Evolutionary conservation across 2,797 vertebrate species (phyloP), one percentile per base, ranked within the genome.

Genomic region (Rhodeus uyekii): DNA sequence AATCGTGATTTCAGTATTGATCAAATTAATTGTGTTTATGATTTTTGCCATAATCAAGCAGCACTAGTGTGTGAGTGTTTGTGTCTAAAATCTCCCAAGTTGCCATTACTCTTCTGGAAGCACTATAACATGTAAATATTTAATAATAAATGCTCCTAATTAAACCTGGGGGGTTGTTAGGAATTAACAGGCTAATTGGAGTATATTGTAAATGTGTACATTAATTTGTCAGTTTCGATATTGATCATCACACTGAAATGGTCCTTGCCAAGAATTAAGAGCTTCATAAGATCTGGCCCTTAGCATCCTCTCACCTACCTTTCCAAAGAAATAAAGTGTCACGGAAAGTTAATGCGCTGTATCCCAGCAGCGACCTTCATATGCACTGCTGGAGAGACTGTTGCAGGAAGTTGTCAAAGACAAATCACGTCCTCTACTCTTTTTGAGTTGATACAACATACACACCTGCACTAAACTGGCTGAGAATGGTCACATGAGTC

Each of bases 261-360:
- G 9, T 29, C 9, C 24, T 29, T 53, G 10, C 12, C 46, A 58
- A 44, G 5, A 29, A 32, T 22, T 12, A 67, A 78, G 5, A 27
- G 34, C 8, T 38, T 29, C 9, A 67, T 8, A 48, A 77, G 27
- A 48, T 34, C 27, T 63, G 18, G 39, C 19, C 22, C 27, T 46
- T 10, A 63, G 34, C 24, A 9, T 46, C 19, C 42, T 36, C 42
- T 77, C 60, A 64, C 74, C 44, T 65, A 19, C 19, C 44, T 65
- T 38, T 65, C 22, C 61, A 53, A 64, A 65, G 16, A 67, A 67
- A 78, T 42, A 55, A 67, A 78, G 63, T 22, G n/a, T 29, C n/a
- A 19, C 18, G 1, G 16, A 55, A 67, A 53, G 44, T 53, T 65
- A 76, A 76, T 63, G 27, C 55, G 32, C 36, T 13, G 39, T 63